Evolutionary conservation across 2,113 vertebrate genomes (phyloP).

Genomic region (Oryzias melastigma): DNA sequence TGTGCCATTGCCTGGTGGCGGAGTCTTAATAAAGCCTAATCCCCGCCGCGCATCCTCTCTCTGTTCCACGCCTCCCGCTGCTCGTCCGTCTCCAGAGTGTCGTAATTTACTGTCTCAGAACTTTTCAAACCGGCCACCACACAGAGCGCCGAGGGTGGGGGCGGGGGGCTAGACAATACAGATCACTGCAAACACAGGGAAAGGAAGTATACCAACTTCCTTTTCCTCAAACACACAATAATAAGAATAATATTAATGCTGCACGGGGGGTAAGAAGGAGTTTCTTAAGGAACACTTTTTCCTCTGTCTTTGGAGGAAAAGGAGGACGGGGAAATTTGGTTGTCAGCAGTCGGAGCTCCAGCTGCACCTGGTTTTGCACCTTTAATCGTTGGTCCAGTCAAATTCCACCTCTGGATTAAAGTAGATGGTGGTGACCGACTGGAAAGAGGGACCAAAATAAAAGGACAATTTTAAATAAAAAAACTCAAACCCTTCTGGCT

Average conservation of each 20-base stretch:
- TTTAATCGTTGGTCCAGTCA: constrained; percentile 80
- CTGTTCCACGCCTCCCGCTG: constrained; percentile 73
- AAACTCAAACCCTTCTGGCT: too few species aligned
- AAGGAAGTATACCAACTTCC: constrained; percentile 40
- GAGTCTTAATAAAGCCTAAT: constrained; percentile 76
- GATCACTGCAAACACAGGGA: constrained; percentile 46
- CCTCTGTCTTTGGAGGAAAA: constrained; percentile 23
- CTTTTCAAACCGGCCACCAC: constrained; percentile 71
- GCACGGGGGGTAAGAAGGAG: constrained; percentile 26
- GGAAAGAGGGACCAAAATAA: constrained; percentile 49
- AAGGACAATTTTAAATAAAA: constrained; percentile 42
- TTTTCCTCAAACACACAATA: constrained; percentile 41
- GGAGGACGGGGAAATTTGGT: constrained; percentile 42
- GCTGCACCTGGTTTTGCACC: constrained; percentile 71
- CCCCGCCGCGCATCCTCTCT: constrained; percentile 69
- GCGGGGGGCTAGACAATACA: constrained; percentile 45
- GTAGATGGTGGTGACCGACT: constrained; percentile 50
- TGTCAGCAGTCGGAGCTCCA: constrained; percentile 71
- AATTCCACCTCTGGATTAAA: constrained; percentile 78
- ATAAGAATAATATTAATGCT: constrained; percentile 65
- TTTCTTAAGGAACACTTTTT: constrained; percentile 50
- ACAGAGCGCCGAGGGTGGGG: constrained; percentile 50
- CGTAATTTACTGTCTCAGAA: constrained; percentile 78
- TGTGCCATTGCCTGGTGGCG: constrained; percentile 54
- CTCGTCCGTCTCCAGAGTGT: constrained; percentile 68